phyloP scores from a whole-genome alignment of 2,113 vertebrate genomes.

The Rhinopomastus cyanomelas region DNA sequence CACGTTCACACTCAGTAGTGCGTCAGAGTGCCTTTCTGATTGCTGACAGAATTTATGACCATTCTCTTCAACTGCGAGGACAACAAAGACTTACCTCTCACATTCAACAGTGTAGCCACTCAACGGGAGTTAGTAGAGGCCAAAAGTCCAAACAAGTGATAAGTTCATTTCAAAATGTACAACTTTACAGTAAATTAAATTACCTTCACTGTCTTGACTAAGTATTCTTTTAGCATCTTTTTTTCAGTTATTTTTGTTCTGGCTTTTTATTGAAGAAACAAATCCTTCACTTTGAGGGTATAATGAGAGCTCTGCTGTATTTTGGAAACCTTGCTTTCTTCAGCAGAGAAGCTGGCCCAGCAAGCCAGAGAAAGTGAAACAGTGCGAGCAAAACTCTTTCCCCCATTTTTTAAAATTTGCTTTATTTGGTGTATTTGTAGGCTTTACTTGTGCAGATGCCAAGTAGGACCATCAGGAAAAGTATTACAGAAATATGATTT shows the following conservation, averaged over 20 bases:
- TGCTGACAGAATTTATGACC: background rate
- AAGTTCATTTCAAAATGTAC: background rate
- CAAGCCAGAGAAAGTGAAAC: background rate
- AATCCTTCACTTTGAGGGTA: background rate
- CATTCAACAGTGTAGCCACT: background rate
- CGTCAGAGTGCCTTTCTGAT: background rate
- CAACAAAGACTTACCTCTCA: background rate
- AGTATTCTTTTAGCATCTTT: background rate
- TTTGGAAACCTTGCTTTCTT: background rate
- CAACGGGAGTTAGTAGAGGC: background rate
- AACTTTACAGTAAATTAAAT: background rate
- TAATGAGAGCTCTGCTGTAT: background rate
- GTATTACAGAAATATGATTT: background rate
- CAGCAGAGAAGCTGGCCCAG: background rate
- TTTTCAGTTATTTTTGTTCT: background rate
- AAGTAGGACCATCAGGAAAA: background rate
- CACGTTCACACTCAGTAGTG: background rate
- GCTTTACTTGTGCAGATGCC: background rate
- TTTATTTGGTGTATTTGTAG: background rate
- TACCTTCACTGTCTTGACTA: background rate
- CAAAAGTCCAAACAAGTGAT: background rate
- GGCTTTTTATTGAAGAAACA: background rate
- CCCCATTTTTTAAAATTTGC: background rate
- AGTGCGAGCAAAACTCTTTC: background rate
- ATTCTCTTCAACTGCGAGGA: background rate